Base-by-base conservation (phyloP, 2,113 vertebrate genomes). In the Callaeas wilsoni region DNA sequence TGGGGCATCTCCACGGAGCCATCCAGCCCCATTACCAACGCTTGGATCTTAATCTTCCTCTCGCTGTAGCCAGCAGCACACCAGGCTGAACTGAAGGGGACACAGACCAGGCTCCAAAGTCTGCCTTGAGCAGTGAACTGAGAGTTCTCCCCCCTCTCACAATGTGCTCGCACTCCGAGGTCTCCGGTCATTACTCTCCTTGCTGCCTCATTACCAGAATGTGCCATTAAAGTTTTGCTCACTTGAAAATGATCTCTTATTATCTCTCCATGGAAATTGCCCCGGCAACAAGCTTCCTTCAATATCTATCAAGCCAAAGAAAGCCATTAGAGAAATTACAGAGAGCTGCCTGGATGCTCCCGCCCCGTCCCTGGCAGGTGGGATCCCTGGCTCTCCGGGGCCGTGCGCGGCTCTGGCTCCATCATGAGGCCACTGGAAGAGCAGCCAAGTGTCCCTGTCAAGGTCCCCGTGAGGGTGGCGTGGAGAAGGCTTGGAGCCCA, bases 161-260 rank as follows among this genome's bases (percentile, higher is more conserved):
- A 26, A 69, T 56, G 79, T 71, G 75, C 68, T 94, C 20, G 1
- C 84, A 50, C 86, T 90, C 95, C 8, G 7, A 96, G 95, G 82
- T 91, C 96, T 97, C 94, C 0, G 79, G 96, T 95, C 97, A 97
- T 97, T 97, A 97, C 94, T 97, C 96, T 97, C 88, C 91, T 95
- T 90, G 90, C 95, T 97, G 97, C 96, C 93, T 97, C 97, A 97
- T 97, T 97, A 97, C 97, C 97, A 95, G 91, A 97, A 97, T 96
- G 96, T 96, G 95, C 96, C 97, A 97, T 97, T 97, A 97, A 96
- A 97, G 95, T 97, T 97, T 95, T 57, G 55, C 94, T 96, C 97
- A 97, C 96, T 97, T 97, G 96, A 96, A 96, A 97, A 97, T 96
- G 96, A 97, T 97, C 97, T 97, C 95, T 96, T 97, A 97, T 97